A percentile compares a stretch with the other conserved stretches of the same genome.
phyloP scores from a whole-genome alignment of 2,888 invertebrate species.

The Ennomos quercinarius region DNA sequence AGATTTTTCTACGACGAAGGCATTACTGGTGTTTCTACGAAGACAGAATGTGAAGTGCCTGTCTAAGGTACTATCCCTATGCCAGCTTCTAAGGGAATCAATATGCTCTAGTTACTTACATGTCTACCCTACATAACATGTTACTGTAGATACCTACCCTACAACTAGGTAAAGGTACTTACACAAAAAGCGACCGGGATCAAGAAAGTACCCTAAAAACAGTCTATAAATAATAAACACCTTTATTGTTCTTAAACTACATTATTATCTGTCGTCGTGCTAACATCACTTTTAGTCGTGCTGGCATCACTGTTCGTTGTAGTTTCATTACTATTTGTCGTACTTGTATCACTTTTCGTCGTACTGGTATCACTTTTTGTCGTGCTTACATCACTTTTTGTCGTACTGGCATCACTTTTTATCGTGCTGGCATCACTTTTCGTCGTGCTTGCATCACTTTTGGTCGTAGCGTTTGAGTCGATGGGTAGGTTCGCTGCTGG shows the following conservation, averaged over 20 bases:
- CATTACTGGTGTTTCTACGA: not conserved
- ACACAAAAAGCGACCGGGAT: too few species aligned
- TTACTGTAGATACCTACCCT: too few species aligned
- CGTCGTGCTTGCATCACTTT: not conserved
- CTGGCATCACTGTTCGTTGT: not conserved
- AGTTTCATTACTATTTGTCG: not conserved
- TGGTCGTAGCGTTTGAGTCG: not conserved
- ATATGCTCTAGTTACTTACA: too few species aligned
- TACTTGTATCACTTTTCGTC: not conserved
- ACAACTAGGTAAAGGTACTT: too few species aligned
- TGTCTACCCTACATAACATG: too few species aligned
- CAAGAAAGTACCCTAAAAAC: too few species aligned
- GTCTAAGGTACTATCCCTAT: too few species aligned
- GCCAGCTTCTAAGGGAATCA: too few species aligned
- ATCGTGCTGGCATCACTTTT: slow-evolving; percentile 2
- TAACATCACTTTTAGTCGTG: not conserved
- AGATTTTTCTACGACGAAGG: not conserved
- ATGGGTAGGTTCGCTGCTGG: not conserved
- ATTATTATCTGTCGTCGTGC: slow-evolving; percentile 3
- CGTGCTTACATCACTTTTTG: not conserved
- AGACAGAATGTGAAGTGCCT: too few species aligned
- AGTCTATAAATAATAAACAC: slow-evolving; percentile 6
- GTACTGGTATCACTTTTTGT: not conserved
- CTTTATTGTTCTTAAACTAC: slow-evolving; percentile 13
- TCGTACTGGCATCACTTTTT: not conserved